These are phyloP conservation scores for Salminus brasiliensis DNA, from an alignment of 2,113 vertebrate genomes.

Conservation along the genomic window DNA sequence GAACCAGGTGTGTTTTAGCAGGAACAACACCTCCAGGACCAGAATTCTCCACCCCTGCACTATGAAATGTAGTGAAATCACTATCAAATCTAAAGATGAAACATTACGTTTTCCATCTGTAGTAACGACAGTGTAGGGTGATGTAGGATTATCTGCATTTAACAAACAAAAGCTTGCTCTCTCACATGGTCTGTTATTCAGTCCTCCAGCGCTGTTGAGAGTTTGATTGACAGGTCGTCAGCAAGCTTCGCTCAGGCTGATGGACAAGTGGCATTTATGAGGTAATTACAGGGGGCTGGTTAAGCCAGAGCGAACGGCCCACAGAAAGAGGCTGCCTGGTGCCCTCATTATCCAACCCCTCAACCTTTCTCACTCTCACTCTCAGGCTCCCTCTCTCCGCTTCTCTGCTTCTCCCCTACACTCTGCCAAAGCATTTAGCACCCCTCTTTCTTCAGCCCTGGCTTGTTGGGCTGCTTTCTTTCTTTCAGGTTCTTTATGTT, in stretches of 20 bases:
- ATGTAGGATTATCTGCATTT: conserved; percentile 50
- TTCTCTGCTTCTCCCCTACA: conserved; percentile 6
- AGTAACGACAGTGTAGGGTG: background rate
- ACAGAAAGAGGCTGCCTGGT: conserved; percentile 44
- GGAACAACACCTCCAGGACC: too few relatives aligned
- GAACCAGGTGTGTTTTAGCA: too few relatives aligned
- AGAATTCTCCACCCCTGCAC: too few relatives aligned
- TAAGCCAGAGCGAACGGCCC: conserved; percentile 45
- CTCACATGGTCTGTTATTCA: conserved; percentile 47
- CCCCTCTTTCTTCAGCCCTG: conserved; percentile 8
- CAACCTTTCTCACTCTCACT: conserved; percentile 22
- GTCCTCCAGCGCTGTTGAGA: conserved; percentile 63
- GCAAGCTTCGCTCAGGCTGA: conserved; percentile 63
- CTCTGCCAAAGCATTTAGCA: conserved; percentile 35
- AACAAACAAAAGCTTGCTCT: conserved; percentile 47
- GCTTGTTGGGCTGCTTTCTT: conserved; percentile 47
- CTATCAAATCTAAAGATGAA: background rate
- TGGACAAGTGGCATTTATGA: conserved; percentile 80
- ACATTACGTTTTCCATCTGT: background rate
- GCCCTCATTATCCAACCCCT: conserved; percentile 56
- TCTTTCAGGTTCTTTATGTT: conserved; percentile 51
- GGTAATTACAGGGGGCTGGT: conserved; percentile 77
- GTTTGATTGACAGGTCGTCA: conserved; percentile 75
- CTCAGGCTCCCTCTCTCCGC: too few relatives aligned
- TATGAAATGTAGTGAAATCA: too few relatives aligned